Conservation (phyloP, 2,113 vertebrate genomes). For the Patagioenas fasciata region DNA sequence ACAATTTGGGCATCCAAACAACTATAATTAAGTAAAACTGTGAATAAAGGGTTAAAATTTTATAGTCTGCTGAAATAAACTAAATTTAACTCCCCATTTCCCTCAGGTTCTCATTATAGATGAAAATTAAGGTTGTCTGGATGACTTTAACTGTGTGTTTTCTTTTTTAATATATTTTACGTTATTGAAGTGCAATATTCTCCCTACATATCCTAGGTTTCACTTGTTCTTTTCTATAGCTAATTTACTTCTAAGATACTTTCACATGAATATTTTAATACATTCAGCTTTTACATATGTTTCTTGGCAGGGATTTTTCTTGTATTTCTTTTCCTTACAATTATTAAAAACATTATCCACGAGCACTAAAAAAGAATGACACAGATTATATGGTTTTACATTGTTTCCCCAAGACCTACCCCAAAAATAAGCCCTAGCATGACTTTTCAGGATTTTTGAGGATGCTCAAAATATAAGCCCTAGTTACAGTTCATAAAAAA, state of each 20-base stretch:
- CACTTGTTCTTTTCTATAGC: constrained; percentile 3
- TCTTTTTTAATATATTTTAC: not conserved
- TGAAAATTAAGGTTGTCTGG: constrained; percentile 18
- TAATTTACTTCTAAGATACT: constrained; percentile 20
- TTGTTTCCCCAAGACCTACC: no score
- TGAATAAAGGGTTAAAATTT: not conserved
- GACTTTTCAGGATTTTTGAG: no score
- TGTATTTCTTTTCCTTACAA: not conserved
- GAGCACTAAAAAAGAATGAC: not conserved
- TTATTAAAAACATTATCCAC: not conserved
- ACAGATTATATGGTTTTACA: not conserved
- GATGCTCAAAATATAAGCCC: no score
- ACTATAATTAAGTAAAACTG: not conserved
- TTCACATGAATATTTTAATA: not conserved
- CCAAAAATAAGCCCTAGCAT: no score
- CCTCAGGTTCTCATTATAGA: constrained; percentile 31
- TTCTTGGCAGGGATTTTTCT: not conserved
- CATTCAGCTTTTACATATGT: not conserved
- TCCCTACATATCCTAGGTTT: not conserved
- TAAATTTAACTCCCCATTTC: constrained; percentile 26
- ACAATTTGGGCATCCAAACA: not conserved
- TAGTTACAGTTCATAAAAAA: no score
- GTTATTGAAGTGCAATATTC: constrained; percentile 9
- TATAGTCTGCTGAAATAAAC: not conserved
- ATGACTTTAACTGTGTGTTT: not conserved